A percentile compares a stretch with the other conserved stretches of the same genome.
phyloP scores from a whole-genome alignment of 2,113 vertebrate genomes.

The Semicossyphus pulcher region DNA sequence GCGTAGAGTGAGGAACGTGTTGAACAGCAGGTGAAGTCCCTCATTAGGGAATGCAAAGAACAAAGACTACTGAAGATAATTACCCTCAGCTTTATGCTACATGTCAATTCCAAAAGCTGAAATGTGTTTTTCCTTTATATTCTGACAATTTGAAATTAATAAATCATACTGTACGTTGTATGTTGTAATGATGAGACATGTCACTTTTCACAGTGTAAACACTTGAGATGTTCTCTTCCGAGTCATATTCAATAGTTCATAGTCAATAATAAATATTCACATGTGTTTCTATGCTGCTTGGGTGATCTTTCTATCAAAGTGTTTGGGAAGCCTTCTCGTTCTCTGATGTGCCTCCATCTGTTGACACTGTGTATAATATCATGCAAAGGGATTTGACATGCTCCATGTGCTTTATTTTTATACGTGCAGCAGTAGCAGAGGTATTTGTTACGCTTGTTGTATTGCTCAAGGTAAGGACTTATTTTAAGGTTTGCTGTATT shows the following conservation, averaged over 20 bases:
- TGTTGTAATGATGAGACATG: background rate
- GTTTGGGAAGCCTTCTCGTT: background rate
- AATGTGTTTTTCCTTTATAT: background rate
- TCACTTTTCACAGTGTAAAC: constrained; percentile 15
- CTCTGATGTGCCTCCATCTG: constrained; percentile 3
- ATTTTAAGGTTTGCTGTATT: too few species aligned
- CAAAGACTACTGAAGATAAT: constrained; percentile 8
- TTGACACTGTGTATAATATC: background rate
- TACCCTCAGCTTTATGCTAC: too few species aligned
- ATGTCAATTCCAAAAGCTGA: too few species aligned
- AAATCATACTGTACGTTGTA: background rate
- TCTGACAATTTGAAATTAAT: background rate
- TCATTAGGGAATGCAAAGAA: constrained; percentile 6
- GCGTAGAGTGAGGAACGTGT: constrained; percentile 13
- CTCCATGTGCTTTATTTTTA: background rate
- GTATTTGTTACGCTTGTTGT: too few species aligned
- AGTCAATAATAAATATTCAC: constrained; percentile 11
- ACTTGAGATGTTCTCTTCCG: background rate
- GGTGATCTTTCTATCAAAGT: background rate
- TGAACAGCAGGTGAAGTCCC: constrained; percentile 34
- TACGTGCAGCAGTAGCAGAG: too few species aligned
- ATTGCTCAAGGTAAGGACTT: background rate
- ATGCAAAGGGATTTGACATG: background rate
- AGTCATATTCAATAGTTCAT: too few species aligned
- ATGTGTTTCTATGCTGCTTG: background rate